A percentile compares a stretch with the other conserved stretches of the same genome.
These are phyloP conservation scores for Salvator merianae DNA, from an alignment of 2,113 vertebrate genomes.

Conservation along the genomic window DNA sequence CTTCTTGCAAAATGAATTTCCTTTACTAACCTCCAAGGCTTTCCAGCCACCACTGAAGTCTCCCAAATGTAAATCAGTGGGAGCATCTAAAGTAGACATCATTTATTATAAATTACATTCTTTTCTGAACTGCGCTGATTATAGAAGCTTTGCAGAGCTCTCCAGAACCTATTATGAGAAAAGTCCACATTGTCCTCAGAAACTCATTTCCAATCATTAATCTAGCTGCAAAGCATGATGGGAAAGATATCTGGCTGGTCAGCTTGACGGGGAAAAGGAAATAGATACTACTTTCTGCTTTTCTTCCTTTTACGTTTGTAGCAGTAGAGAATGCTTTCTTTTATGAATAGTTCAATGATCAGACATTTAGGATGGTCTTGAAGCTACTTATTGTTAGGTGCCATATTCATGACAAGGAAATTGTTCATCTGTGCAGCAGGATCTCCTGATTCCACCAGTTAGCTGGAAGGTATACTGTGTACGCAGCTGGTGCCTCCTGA, in stretches of 20 bases:
- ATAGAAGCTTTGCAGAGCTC: conserved; percentile 3
- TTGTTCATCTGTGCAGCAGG: no score
- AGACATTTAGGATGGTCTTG: not conserved
- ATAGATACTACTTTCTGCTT: not conserved
- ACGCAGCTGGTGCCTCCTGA: no score
- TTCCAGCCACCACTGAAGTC: not conserved
- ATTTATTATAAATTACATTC: conserved; percentile 27
- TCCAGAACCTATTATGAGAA: conserved; percentile 14
- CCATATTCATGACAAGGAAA: no score
- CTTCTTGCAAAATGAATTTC: conserved; percentile 18
- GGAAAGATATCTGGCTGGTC: not conserved
- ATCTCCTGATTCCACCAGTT: no score
- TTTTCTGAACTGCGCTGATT: conserved; percentile 29
- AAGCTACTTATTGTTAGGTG: no score
- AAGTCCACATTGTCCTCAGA: not conserved
- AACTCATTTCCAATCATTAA: not conserved
- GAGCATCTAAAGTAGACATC: conserved; percentile 27
- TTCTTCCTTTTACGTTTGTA: not conserved
- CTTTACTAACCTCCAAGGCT: conserved; percentile 41
- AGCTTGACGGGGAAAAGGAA: not conserved
- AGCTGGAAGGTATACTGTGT: no score
- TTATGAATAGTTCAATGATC: not conserved
- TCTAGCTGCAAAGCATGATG: conserved; percentile 10
- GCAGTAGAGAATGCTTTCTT: not conserved
- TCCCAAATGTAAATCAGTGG: conserved; percentile 53